Percentiles rank a stretch among this genome's conserved stretches.
Conservation (phyloP, 2,113 vertebrate genomes). For the Dicerorhinus sumatrensis region DNA sequence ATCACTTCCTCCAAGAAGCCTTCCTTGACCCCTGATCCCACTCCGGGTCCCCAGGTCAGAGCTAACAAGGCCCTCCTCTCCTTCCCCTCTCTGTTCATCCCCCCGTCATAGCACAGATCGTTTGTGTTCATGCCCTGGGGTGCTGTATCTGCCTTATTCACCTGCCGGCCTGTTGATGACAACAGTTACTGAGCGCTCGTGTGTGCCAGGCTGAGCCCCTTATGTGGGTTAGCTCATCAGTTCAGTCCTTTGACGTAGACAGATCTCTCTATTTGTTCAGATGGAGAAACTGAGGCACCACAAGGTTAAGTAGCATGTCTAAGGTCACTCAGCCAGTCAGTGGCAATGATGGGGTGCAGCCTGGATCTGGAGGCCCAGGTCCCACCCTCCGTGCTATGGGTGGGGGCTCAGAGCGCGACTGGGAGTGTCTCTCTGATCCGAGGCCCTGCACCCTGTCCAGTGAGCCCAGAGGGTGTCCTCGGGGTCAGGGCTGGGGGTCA, state of each 20-base stretch:
- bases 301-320: too few relatives aligned
- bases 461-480: not conserved
- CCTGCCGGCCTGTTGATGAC: not conserved
- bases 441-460: not conserved
- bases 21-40: not conserved
- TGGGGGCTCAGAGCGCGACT: not conserved
- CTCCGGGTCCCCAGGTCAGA: not conserved
- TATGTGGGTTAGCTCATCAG: not conserved
- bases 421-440: not conserved
- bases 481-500: not conserved
- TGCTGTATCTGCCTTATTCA: not conserved
- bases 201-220: not conserved
- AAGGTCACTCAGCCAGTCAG: not conserved
- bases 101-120: accelerated
- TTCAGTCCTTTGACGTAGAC: not conserved
- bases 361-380: not conserved
- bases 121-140: not conserved
- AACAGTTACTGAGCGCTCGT: not conserved
- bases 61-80: not conserved
- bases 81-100: not conserved
- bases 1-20: not conserved
- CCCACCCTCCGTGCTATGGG: not conserved
- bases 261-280: not conserved
- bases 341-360: not conserved
- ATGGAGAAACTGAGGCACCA: not conserved